These are phyloP conservation scores for Platycheirus albimanus DNA, from an alignment of 2,888 invertebrate genomes.

Conservation along the genomic window DNA sequence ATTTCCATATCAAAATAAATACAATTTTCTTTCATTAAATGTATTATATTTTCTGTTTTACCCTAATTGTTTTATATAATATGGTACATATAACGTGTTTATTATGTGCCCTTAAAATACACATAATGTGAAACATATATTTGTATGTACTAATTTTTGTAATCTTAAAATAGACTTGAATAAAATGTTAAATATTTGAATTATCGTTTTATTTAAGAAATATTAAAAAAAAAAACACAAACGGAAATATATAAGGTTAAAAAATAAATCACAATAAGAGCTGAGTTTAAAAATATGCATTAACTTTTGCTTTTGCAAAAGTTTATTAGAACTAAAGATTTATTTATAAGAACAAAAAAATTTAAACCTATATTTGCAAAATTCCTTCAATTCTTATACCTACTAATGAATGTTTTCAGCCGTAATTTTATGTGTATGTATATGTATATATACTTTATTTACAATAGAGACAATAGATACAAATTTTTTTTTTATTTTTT, in stretches of 20 bases:
- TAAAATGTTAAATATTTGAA: conserved; percentile 17
- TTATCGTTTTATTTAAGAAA: conserved; percentile 4
- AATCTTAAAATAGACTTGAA: conserved; percentile 23
- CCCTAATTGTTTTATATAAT: no score
- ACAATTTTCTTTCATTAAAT: no score
- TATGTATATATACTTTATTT: conserved; percentile 29
- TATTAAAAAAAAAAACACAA: conserved; percentile 51
- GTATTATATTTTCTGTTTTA: no score
- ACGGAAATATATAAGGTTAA: conserved; percentile 25
- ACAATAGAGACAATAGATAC: conserved; percentile 32
- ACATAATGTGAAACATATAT: no score
- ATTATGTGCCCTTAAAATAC: no score
- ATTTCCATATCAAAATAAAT: no score
- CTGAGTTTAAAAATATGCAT: conserved; percentile 45
- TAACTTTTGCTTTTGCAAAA: conserved; percentile 23
- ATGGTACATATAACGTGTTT: no score
- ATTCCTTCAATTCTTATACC: conserved; percentile 51
- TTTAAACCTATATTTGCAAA: conserved; percentile 63
- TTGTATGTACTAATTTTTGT: no score
- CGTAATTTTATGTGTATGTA: conserved; percentile 24
- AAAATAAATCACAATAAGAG: conserved; percentile 71
- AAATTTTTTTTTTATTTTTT: conserved; percentile 7
- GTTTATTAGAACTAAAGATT: conserved; percentile 15
- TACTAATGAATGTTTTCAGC: conserved; percentile 41
- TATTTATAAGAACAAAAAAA: conserved; percentile 12